A percentile compares a stretch with the other conserved stretches of the same genome.
Conservation (phyloP, 2,113 vertebrate species). For the Bujurquina vittata region DNA sequence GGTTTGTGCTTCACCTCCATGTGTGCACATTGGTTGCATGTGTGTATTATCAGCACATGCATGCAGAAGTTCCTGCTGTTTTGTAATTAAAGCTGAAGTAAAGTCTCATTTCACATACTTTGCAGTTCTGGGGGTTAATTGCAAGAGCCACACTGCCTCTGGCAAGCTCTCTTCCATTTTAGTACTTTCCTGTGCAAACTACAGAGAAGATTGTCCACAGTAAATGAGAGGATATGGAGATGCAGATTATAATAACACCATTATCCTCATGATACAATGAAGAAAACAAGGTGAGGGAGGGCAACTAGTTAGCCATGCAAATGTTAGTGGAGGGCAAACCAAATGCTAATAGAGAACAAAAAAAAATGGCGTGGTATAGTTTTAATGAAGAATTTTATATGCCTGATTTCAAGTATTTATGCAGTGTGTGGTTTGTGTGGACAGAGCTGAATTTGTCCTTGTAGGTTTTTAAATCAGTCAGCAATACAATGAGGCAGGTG, state of each 20-base stretch:
- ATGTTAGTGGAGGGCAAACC: constrained; percentile 49
- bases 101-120: constrained; percentile 69
- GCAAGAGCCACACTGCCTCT: constrained; percentile 51
- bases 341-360: constrained; percentile 18
- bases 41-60: constrained; percentile 14
- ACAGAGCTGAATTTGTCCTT: not conserved
- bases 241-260: constrained; percentile 53
- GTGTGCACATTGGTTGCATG: not conserved
- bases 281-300: constrained; percentile 23
- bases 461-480: not conserved
- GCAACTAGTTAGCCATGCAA: constrained; percentile 46
- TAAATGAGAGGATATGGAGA: constrained; percentile 58
- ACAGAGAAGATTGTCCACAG: constrained; percentile 42
- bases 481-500: not conserved
- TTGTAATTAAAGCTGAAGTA: constrained; percentile 73
- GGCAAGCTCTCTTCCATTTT: constrained; percentile 52
- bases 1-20: not conserved
- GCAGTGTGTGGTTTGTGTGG: not conserved
- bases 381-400: constrained; percentile 26
- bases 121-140: constrained; percentile 76
- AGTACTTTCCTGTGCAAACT: constrained; percentile 53
- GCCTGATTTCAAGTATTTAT: constrained; percentile 8
- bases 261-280: constrained; percentile 45
- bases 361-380: constrained; percentile 4
- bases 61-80: constrained; percentile 48